These are phyloP conservation scores for Thermophis baileyi DNA, from an alignment of 2,113 vertebrate species.

Conservation along the genomic window DNA sequence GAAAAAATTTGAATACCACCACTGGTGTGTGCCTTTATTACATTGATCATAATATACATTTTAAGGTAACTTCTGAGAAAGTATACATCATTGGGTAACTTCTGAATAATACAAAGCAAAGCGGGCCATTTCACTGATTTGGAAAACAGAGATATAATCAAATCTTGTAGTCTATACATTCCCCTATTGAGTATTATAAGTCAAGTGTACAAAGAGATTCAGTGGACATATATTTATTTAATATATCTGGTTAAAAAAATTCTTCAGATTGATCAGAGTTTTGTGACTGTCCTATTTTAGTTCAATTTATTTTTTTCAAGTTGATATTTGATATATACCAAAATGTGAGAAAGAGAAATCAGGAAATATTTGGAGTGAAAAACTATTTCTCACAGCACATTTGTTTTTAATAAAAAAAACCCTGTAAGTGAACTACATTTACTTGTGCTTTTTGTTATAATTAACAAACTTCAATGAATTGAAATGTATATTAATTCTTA, in stretches of 20 bases:
- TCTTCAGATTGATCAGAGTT: constrained; percentile 16
- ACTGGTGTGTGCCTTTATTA: neutral
- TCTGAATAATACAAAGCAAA: neutral
- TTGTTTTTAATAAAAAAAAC: constrained; percentile 44
- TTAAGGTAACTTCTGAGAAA: neutral
- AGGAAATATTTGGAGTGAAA: constrained; percentile 50
- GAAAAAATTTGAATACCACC: too few relatives aligned
- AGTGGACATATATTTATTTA: neutral
- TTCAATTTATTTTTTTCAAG: constrained; percentile 22
- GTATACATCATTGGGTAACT: neutral
- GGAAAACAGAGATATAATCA: neutral
- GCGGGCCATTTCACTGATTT: neutral
- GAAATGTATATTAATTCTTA: constrained; percentile 44
- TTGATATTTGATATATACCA: constrained; percentile 25
- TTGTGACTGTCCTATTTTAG: constrained; percentile 3
- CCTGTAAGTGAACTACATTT: constrained; percentile 38
- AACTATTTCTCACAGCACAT: constrained; percentile 46
- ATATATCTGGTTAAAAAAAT: neutral
- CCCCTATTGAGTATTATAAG: neutral
- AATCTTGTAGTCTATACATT: neutral
- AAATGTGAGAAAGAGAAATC: constrained; percentile 32
- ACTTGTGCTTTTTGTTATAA: constrained; percentile 56
- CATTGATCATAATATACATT: neutral
- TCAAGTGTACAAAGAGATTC: neutral
- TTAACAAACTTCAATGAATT: constrained; percentile 60